Evolutionary conservation across 2,797 vertebrate species (phyloP).

Genomic region (Pelodytes ibericus): DNA sequence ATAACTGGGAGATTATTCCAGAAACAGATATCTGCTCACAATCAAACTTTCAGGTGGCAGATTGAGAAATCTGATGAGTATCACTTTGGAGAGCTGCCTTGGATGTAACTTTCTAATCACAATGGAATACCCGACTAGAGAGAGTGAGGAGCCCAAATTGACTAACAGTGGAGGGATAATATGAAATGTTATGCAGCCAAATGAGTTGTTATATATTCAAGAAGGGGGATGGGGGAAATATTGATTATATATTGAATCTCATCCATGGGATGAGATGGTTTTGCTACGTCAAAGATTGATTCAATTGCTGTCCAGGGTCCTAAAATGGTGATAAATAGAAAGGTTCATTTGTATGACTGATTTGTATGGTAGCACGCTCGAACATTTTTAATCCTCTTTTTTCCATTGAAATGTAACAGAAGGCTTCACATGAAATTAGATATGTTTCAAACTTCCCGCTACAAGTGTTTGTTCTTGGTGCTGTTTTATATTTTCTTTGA

Average conservation of each 20-base stretch:
- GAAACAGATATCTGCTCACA: constrained; percentile 4
- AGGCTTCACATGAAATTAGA: too few relatives aligned
- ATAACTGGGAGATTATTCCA: neutral
- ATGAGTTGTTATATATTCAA: constrained; percentile 64
- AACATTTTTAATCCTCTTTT: too few relatives aligned
- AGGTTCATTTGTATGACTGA: too few relatives aligned
- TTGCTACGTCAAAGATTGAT: constrained; percentile 32
- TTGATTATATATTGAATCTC: constrained; percentile 75
- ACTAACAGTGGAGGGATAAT: constrained; percentile 58
- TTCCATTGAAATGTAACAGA: too few relatives aligned
- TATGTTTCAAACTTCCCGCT: too few relatives aligned
- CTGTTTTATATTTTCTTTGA: too few relatives aligned
- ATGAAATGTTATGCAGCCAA: constrained; percentile 5
- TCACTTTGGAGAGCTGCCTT: constrained; percentile 23
- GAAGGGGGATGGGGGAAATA: constrained; percentile 43
- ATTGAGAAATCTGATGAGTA: constrained; percentile 41
- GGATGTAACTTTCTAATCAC: neutral
- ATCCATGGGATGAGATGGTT: constrained; percentile 47
- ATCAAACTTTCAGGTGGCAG: neutral
- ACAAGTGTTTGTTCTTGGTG: too few relatives aligned
- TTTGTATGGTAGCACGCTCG: too few relatives aligned
- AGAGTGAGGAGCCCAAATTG: constrained; percentile 58
- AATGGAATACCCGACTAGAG: neutral
- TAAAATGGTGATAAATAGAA: too few relatives aligned
- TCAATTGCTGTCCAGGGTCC: constrained; percentile 1